These are phyloP conservation scores for Hippocampus mohnikei DNA, from an alignment of 2,113 vertebrate species.

Conservation along the genomic window DNA sequence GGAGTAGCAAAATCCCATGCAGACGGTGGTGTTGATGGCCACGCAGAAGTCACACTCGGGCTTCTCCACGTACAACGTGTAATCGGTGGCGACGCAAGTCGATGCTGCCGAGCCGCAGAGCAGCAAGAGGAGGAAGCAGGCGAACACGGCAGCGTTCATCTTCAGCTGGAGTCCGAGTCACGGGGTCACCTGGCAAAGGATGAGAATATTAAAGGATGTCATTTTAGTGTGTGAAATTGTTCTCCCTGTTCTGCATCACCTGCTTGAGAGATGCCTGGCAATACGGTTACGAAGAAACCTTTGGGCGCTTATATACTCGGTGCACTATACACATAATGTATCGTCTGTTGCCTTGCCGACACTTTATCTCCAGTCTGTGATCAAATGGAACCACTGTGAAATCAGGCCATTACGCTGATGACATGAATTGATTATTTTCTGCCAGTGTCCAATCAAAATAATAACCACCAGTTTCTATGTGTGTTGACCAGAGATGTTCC, in stretches of 20 bases:
- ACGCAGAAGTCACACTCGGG: slow-evolving; percentile 88
- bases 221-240: neutral
- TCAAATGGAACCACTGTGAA: slow-evolving; percentile 10
- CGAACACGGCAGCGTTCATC: slow-evolving; percentile 76
- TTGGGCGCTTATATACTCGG: neutral
- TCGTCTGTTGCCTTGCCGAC: neutral
- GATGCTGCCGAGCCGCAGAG: slow-evolving; percentile 72
- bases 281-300: slow-evolving; percentile 18
- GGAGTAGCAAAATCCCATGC: slow-evolving; percentile 90
- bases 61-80: slow-evolving; percentile 84
- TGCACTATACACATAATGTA: neutral
- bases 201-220: neutral
- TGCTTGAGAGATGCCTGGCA: slow-evolving; percentile 18
- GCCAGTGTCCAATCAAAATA: neutral
- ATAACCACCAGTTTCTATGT: neutral
- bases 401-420: slow-evolving; percentile 44
- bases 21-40: slow-evolving; percentile 93
- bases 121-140: slow-evolving; percentile 77
- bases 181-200: slow-evolving; percentile 19
- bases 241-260: slow-evolving; percentile 19
- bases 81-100: slow-evolving; percentile 83
- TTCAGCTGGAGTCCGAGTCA: slow-evolving; percentile 25
- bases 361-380: slow-evolving; percentile 50
- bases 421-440: slow-evolving; percentile 48
- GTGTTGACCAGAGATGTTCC: slow-evolving; percentile 9